A percentile compares a stretch with the other conserved stretches of the same genome.
These are phyloP conservation scores for Drosophila ambigua DNA, from an alignment of 1,140 invertebrate species.

Conservation along the genomic window DNA sequence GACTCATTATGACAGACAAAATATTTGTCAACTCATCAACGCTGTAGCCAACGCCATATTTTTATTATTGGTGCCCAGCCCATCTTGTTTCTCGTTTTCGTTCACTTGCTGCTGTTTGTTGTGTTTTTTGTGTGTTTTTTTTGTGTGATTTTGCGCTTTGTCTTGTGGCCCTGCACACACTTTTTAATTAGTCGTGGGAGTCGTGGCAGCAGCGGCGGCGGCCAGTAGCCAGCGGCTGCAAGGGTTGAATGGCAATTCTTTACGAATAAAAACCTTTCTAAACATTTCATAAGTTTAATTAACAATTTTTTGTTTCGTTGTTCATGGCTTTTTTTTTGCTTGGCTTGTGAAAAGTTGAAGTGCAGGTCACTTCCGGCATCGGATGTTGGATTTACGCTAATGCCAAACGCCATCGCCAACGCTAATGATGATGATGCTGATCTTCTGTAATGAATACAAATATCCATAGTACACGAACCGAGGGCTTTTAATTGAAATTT, in stretches of 20 bases:
- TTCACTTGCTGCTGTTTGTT: conserved; percentile 33
- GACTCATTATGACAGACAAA: conserved; percentile 79
- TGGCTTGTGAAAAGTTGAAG: conserved; percentile 48
- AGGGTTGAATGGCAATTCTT: conserved; percentile 1
- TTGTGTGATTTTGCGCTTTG: conserved; percentile 42
- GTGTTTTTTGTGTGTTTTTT: conserved; percentile 6
- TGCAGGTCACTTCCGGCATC: conserved; percentile 71
- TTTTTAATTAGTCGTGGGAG: conserved; percentile 68
- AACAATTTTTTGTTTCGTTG: conserved; percentile 46
- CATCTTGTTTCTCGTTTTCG: conserved; percentile 15
- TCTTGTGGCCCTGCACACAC: conserved; percentile 40
- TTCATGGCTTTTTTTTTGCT: not conserved
- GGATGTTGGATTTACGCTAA: conserved; percentile 31
- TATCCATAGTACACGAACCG: conserved; percentile 39
- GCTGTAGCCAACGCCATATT: conserved; percentile 35
- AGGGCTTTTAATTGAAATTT: conserved; percentile 70
- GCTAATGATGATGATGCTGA: conserved; percentile 31
- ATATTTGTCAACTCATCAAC: conserved; percentile 82
- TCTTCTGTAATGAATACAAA: conserved; percentile 72
- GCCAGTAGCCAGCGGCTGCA: not conserved
- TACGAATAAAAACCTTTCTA: conserved; percentile 35
- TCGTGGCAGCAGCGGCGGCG: no score
- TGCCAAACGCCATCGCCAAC: not conserved
- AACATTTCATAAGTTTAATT: conserved; percentile 76
- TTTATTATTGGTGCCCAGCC: conserved; percentile 30